Evolutionary conservation across 2,113 vertebrate genomes (phyloP).

Genomic region (Acrocephalus arundinaceus): DNA sequence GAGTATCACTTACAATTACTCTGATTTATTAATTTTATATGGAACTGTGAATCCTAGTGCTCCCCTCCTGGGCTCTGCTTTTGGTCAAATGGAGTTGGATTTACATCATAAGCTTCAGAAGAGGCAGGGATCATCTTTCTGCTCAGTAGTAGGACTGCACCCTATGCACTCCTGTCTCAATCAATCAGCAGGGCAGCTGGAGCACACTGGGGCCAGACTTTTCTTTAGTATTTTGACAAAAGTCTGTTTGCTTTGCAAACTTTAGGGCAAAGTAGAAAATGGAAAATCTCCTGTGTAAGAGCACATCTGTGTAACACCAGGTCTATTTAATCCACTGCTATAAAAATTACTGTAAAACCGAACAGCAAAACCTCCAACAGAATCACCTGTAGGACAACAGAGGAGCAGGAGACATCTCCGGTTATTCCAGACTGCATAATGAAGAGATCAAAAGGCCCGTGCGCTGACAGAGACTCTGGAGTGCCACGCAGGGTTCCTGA

Average conservation of each 20-base stretch:
- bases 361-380: background rate
- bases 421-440: background rate
- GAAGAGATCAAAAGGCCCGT: background rate
- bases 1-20: background rate
- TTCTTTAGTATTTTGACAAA: background rate
- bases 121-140: background rate
- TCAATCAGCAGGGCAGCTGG: background rate
- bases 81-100: background rate
- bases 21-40: background rate
- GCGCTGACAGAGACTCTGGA: fast-evolving
- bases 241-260: background rate
- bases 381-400: background rate
- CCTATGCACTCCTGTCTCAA: fast-evolving
- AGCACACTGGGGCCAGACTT: background rate
- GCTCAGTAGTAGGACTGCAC: background rate
- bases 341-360: background rate
- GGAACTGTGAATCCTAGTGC: background rate
- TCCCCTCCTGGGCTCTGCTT: background rate
- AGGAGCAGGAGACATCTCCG: background rate
- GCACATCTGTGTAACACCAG: background rate
- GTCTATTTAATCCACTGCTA: background rate
- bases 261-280: background rate
- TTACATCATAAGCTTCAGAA: background rate
- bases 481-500: fast-evolving
- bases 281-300: background rate